phyloP scores from a whole-genome alignment of 2,797 vertebrate species.

The Mus spretus region DNA sequence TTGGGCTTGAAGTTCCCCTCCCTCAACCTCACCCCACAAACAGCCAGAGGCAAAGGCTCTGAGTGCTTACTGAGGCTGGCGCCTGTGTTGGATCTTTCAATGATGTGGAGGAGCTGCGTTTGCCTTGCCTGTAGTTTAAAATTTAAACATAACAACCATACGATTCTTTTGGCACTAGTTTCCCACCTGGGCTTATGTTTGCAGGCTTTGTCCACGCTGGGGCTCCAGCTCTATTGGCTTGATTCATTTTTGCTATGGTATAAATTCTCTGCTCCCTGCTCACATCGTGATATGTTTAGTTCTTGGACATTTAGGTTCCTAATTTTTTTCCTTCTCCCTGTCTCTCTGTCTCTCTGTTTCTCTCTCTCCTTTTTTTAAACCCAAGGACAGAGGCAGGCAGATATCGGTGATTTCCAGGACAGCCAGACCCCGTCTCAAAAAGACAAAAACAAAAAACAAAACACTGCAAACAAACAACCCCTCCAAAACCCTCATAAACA shows the following conservation, averaged over 20 bases:
- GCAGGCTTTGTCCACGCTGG: background rate
- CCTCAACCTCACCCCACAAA: background rate
- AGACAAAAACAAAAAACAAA: background rate
- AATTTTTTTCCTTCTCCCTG: background rate
- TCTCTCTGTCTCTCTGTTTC: background rate
- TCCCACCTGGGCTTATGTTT: background rate
- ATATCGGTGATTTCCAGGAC: background rate
- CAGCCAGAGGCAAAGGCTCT: background rate
- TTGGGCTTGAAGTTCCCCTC: background rate
- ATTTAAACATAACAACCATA: background rate
- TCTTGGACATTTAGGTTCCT: background rate
- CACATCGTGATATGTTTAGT: slow-evolving; percentile 16
- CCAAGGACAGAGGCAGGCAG: background rate
- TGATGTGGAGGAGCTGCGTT: background rate
- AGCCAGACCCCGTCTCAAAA: background rate
- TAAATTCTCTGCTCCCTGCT: background rate
- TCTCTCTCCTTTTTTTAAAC: too few species aligned
- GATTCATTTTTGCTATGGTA: slow-evolving; percentile 6
- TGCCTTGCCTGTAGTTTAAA: background rate
- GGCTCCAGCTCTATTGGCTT: background rate
- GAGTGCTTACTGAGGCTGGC: background rate
- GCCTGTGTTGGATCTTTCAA: background rate
- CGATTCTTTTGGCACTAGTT: background rate
- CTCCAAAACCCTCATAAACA: background rate
- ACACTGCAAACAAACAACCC: background rate